Evolutionary conservation across 2,113 vertebrate genomes (phyloP).

Genomic region (Mastomys natalensis): DNA sequence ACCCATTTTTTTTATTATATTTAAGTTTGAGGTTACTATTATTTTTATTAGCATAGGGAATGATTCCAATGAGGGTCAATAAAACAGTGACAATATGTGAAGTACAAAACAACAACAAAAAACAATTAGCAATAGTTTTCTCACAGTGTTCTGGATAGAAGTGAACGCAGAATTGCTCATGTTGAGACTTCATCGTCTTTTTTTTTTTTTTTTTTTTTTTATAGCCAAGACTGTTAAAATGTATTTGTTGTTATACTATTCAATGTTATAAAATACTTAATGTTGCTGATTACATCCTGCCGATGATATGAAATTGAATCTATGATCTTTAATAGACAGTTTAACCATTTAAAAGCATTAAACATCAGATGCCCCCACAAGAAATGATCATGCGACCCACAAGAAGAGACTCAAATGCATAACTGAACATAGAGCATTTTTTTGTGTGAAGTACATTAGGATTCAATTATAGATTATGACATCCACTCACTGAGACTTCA

Average conservation of each 20-base stretch:
- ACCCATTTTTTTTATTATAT: slow-evolving; percentile 55
- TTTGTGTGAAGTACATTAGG: background rate
- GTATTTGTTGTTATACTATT: background rate
- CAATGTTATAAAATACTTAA: slow-evolving; percentile 13
- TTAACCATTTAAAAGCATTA: slow-evolving; percentile 1
- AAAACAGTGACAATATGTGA: background rate
- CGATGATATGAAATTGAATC: background rate
- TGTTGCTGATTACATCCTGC: slow-evolving; percentile 3
- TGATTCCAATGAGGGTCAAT: slow-evolving; percentile 58
- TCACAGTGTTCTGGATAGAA: slow-evolving; percentile 94
- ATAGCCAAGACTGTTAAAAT: slow-evolving; percentile 54
- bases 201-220: no score
- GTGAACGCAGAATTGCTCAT: slow-evolving; percentile 94
- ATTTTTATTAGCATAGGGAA: slow-evolving; percentile 82
- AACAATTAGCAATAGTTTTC: slow-evolving; percentile 89
- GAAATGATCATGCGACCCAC: slow-evolving; percentile 22
- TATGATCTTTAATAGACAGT: slow-evolving; percentile 30
- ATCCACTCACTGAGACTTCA: background rate
- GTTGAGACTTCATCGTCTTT: slow-evolving; percentile 95
- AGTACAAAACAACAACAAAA: slow-evolving; percentile 92
- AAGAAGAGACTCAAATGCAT: slow-evolving; percentile 39
- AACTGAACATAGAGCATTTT: slow-evolving; percentile 40
- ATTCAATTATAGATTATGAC: background rate
- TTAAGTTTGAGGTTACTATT: slow-evolving; percentile 87
- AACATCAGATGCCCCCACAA: background rate